Evolutionary conservation across 2,888 invertebrate species (phyloP).

Genomic region (Xylota sylvarum): DNA sequence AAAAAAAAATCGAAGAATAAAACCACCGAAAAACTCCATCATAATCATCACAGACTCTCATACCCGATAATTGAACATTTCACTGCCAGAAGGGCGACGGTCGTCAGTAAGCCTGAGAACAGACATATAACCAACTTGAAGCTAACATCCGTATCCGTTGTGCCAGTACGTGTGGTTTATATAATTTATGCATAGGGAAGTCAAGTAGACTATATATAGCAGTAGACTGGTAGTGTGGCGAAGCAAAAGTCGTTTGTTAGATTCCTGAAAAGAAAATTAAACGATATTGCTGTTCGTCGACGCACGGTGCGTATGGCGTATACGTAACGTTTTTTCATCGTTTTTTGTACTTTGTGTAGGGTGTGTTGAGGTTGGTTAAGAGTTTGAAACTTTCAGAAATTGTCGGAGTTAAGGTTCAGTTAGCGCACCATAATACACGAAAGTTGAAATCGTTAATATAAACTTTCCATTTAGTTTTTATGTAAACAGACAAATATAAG

Average conservation of each 20-base stretch:
- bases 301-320: slow-evolving; percentile 17
- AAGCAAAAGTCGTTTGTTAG: slow-evolving; percentile 12
- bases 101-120: neutral
- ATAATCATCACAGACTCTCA: slow-evolving; percentile 11
- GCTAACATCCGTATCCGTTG: slow-evolving; percentile 9
- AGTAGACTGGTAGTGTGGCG: neutral
- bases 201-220: slow-evolving; percentile 3
- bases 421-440: neutral
- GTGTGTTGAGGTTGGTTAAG: neutral
- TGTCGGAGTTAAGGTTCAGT: neutral
- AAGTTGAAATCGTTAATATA: too few relatives aligned
- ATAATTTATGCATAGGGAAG: slow-evolving; percentile 23
- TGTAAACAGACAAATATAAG: too few relatives aligned
- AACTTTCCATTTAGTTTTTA: too few relatives aligned
- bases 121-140: slow-evolving; percentile 1
- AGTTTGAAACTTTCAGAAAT: neutral
- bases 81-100: neutral
- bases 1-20: neutral
- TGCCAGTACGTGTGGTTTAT: neutral
- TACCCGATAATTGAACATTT: slow-evolving; percentile 5
- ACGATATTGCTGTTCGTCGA: neutral
- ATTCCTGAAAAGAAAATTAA: slow-evolving; percentile 20
- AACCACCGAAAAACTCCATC: slow-evolving; percentile 4
- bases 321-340: slow-evolving; percentile 8
- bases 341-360: slow-evolving; percentile 1